phyloP scores from a whole-genome alignment of 1,140 invertebrate genomes.

The Leptinotarsa defecta region DNA sequence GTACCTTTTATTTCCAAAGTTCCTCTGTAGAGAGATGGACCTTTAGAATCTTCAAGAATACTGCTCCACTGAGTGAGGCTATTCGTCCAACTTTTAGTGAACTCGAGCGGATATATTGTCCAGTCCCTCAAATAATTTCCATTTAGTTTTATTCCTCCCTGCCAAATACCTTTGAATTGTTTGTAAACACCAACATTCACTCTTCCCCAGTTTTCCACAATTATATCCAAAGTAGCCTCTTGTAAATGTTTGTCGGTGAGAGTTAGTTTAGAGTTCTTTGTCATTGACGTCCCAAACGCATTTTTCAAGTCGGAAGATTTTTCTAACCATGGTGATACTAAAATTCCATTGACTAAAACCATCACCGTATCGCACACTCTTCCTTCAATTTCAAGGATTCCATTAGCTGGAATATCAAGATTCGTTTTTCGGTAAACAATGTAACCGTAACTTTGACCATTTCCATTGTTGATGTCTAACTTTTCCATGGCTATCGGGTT shows the following conservation, averaged over 20 bases:
- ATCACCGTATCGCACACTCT: constrained; percentile 61
- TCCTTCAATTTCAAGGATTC: constrained; percentile 55
- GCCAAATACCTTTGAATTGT: constrained; percentile 39
- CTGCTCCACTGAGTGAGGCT: constrained; percentile 37
- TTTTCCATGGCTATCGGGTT: constrained; percentile 60
- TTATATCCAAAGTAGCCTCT: constrained; percentile 57
- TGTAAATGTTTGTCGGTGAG: constrained; percentile 36
- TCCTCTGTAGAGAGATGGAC: constrained; percentile 33
- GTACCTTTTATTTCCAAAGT: constrained; percentile 23
- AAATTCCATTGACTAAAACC: constrained; percentile 56
- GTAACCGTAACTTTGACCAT: constrained; percentile 66
- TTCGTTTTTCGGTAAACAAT: constrained; percentile 59
- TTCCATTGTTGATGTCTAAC: constrained; percentile 60
- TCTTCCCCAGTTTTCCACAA: constrained; percentile 66
- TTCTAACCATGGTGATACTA: constrained; percentile 52
- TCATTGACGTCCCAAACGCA: constrained; percentile 58
- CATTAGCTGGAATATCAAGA: constrained; percentile 40
- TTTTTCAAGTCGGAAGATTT: constrained; percentile 47
- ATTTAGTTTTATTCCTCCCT: constrained; percentile 32
- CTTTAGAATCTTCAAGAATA: constrained; percentile 19
- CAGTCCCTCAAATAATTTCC: constrained; percentile 50
- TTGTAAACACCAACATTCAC: constrained; percentile 62
- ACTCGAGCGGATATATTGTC: constrained; percentile 61
- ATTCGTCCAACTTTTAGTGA: constrained; percentile 56
- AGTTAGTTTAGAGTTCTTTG: constrained; percentile 46